phyloP scores from a whole-genome alignment of 35 echinoderm and acorn worm genomes.

The Diadema setosum region DNA sequence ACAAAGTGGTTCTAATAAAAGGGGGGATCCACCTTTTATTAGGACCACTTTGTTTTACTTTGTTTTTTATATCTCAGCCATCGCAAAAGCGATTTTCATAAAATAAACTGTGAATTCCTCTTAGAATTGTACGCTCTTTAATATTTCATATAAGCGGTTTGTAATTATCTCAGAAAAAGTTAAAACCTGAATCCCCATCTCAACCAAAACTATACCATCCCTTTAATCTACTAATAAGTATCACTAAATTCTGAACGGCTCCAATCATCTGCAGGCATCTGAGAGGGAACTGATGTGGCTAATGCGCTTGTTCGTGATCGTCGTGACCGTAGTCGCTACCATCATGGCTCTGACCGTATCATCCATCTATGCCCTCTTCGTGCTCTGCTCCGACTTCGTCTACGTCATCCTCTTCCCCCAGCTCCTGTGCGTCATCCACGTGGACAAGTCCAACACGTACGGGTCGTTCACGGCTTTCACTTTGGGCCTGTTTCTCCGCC shows the following conservation, averaged over 20 bases:
- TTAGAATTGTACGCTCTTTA: neutral
- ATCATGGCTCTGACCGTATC: slow-evolving; percentile 58
- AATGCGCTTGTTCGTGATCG: slow-evolving; percentile 54
- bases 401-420: slow-evolving; percentile 89
- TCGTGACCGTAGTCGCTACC: slow-evolving; percentile 54
- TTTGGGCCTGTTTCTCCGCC: slow-evolving; percentile 61
- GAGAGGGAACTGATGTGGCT: slow-evolving; percentile 74
- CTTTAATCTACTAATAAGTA: neutral
- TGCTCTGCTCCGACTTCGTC: slow-evolving; percentile 88
- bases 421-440: slow-evolving; percentile 74
- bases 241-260: too few relatives aligned
- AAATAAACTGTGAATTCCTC: neutral
- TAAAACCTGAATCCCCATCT: neutral
- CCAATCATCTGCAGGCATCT: slow-evolving; percentile 59
- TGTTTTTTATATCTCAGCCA: too few relatives aligned
- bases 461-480: slow-evolving; percentile 65
- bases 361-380: slow-evolving; percentile 80
- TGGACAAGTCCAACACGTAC: slow-evolving; percentile 81
- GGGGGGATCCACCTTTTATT: too few relatives aligned
- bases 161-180: neutral
- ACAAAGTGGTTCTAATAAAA: too few relatives aligned
- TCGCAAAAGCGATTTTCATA: neutral
- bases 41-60: too few relatives aligned
- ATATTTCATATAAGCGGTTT: neutral
- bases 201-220: neutral